These are phyloP conservation scores for Gavialis gangeticus DNA, from an alignment of 2,113 vertebrate species.

Conservation along the genomic window DNA sequence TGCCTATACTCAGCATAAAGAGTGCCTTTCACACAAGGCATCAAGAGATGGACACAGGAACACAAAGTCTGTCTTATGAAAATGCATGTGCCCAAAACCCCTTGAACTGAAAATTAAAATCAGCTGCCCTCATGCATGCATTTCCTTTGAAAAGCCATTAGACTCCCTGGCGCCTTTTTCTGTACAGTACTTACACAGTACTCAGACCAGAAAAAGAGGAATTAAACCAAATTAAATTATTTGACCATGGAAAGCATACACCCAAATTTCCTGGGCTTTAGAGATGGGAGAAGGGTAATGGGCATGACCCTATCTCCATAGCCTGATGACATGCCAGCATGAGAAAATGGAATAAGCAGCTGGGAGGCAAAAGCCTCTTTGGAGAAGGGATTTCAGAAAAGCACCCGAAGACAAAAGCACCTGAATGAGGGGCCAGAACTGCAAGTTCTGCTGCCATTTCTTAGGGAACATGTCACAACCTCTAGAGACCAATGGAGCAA, in stretches of 20 bases:
- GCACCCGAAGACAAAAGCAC: no score
- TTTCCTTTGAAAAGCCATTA: neutral
- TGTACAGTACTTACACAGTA: no score
- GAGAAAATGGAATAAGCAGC: neutral
- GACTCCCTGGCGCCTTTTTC: no score
- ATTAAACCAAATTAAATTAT: neutral
- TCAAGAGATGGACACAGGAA: neutral
- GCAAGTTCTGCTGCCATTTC: neutral
- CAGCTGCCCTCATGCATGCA: neutral
- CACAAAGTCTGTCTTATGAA: neutral
- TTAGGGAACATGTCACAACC: neutral
- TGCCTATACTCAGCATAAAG: neutral
- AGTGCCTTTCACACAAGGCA: neutral
- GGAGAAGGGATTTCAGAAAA: rapidly evolving
- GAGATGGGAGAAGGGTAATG: neutral
- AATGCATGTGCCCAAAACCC: neutral
- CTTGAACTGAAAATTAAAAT: neutral
- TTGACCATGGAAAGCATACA: neutral
- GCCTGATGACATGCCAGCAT: neutral
- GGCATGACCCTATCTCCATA: neutral
- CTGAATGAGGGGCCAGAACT: no score
- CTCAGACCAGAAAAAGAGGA: no score
- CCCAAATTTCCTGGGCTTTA: neutral
- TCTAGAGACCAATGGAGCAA: neutral
- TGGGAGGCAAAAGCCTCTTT: neutral